A percentile compares a stretch with the other conserved stretches of the same genome.
These are phyloP conservation scores for Chrysolina americana DNA, from an alignment of 2,888 invertebrate genomes.

Conservation along the genomic window DNA sequence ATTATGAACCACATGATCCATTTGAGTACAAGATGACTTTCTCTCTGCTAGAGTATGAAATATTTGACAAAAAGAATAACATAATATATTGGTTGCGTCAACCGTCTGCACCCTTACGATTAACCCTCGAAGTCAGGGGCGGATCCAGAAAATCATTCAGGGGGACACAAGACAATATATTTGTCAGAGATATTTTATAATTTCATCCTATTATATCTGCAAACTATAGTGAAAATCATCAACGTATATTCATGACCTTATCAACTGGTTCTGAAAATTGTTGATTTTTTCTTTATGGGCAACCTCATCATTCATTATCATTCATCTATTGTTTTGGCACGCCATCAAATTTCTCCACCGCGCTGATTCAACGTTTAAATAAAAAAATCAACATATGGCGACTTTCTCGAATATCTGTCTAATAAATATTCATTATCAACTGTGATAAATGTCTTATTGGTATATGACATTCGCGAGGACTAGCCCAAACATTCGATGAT, in stretches of 20 bases:
- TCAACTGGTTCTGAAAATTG: not conserved
- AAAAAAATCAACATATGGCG: not conserved
- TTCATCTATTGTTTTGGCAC: not conserved
- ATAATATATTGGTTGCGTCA: no score
- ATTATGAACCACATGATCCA: no score
- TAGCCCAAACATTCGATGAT: not conserved
- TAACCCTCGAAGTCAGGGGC: no score
- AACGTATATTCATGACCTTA: not conserved
- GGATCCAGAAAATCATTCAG: no score
- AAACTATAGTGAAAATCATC: no score
- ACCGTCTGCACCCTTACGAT: no score
- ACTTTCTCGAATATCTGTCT: constrained; percentile 14
- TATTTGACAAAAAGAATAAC: no score
- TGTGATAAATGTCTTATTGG: constrained; percentile 15
- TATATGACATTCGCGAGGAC: not conserved
- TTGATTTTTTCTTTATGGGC: constrained; percentile 4
- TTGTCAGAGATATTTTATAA: no score
- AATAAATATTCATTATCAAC: constrained; percentile 2
- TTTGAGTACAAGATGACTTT: no score
- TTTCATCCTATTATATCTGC: no score
- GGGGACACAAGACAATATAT: no score
- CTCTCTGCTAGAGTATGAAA: no score
- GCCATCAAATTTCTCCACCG: not conserved
- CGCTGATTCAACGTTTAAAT: not conserved
- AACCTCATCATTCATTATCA: not conserved